Conservation (phyloP, 2,888 invertebrate genomes). For the Zonitis immaculata region DNA sequence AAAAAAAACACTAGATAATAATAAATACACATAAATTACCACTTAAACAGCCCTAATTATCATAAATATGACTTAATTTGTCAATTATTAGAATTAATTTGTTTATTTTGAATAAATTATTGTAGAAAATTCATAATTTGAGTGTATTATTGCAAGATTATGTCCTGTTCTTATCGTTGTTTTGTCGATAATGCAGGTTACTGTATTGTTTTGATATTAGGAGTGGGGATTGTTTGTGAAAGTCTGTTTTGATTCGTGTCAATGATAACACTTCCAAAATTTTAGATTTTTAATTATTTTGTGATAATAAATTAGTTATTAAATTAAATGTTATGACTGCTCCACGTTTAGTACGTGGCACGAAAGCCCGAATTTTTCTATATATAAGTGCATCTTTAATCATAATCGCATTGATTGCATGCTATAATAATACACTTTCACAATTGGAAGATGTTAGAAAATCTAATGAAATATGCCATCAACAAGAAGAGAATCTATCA, state of each 20-base stretch:
- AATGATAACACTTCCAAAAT: neutral
- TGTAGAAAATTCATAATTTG: too few species aligned
- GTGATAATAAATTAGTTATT: neutral
- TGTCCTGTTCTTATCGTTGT: neutral
- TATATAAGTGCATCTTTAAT: slow-evolving; percentile 52
- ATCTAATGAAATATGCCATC: slow-evolving; percentile 53
- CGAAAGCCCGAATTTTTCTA: slow-evolving; percentile 55
- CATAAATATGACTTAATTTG: too few species aligned
- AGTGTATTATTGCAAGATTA: neutral
- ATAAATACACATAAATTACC: neutral
- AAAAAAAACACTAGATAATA: neutral
- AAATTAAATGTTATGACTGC: slow-evolving; percentile 49
- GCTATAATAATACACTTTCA: slow-evolving; percentile 56
- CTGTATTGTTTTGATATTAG: neutral
- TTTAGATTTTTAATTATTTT: neutral
- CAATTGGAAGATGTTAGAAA: slow-evolving; percentile 55
- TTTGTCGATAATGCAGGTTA: neutral
- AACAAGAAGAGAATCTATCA: slow-evolving; percentile 56
- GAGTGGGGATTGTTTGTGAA: neutral
- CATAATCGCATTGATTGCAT: slow-evolving; percentile 53
- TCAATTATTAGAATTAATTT: too few species aligned
- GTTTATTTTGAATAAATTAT: too few species aligned
- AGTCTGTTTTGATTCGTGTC: neutral
- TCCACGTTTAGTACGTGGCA: slow-evolving; percentile 55
- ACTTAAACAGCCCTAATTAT: too few species aligned